phyloP scores from a whole-genome alignment of 2,797 vertebrate species.

The Tinamus major region DNA sequence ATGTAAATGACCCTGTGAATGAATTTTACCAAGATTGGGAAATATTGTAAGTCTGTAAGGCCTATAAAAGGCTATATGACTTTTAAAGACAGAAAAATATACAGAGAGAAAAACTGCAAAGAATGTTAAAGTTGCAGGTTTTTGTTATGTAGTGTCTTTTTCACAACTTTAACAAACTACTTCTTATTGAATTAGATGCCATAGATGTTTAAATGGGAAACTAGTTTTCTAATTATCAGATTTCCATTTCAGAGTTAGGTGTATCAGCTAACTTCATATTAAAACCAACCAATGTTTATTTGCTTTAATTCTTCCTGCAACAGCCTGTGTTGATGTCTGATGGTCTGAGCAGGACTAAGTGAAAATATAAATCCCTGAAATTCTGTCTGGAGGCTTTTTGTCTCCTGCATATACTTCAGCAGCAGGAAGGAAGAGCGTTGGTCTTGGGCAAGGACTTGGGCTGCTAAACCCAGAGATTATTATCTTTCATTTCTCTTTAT shows the following conservation, averaged over 20 bases:
- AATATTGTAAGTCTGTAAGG: background rate
- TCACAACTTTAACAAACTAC: background rate
- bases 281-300: background rate
- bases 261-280: background rate
- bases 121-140: background rate
- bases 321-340: background rate
- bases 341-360: background rate
- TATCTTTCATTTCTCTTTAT: background rate
- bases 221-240: background rate
- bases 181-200: background rate
- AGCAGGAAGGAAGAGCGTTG: background rate
- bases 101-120: background rate
- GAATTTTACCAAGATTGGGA: background rate
- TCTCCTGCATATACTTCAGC: background rate
- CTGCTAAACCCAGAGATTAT: background rate
- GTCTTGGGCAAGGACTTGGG: background rate
- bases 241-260: background rate
- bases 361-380: background rate
- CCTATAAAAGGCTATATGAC: background rate
- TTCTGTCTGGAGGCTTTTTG: background rate
- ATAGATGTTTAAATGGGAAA: background rate
- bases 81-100: background rate
- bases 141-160: background rate
- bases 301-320: background rate
- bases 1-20: background rate